These are phyloP conservation scores for Drosophila virilis DNA, from an alignment of 1,140 invertebrate species.

Conservation along the genomic window DNA sequence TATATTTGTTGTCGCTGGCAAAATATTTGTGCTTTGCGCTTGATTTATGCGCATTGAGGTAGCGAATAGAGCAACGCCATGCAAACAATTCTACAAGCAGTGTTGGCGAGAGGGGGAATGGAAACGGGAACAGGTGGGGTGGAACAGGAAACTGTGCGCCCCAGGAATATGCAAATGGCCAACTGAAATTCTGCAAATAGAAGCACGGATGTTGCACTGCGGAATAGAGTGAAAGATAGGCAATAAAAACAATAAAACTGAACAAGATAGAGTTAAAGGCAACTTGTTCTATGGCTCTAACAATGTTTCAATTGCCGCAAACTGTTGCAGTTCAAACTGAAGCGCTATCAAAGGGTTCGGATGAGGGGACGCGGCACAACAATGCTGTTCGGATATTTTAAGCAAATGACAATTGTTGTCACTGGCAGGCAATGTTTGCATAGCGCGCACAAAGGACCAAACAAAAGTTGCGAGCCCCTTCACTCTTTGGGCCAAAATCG, in stretches of 20 bases:
- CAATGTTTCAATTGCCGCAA: constrained; percentile 47
- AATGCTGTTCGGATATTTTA: constrained; percentile 11
- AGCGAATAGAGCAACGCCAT: constrained; percentile 56
- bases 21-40: constrained; percentile 79
- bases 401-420: constrained; percentile 66
- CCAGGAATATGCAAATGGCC: constrained; percentile 62
- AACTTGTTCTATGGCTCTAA: constrained; percentile 2
- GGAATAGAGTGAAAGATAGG: neutral
- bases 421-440: constrained; percentile 69
- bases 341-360: neutral
- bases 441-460: constrained; percentile 61
- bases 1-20: constrained; percentile 78
- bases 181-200: constrained; percentile 30
- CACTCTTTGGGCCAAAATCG: constrained; percentile 43
- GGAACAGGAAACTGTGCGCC: constrained; percentile 43
- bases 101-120: neutral
- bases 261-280: constrained; percentile 5
- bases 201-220: constrained; percentile 15
- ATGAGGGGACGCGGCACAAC: neutral
- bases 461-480: constrained; percentile 52
- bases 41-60: constrained; percentile 68
- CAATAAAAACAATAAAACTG: neutral
- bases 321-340: constrained; percentile 41
- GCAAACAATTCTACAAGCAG: constrained; percentile 58
- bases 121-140: neutral